phyloP scores from a whole-genome alignment of 2,113 vertebrate species.

The Neodon shergylaensis region DNA sequence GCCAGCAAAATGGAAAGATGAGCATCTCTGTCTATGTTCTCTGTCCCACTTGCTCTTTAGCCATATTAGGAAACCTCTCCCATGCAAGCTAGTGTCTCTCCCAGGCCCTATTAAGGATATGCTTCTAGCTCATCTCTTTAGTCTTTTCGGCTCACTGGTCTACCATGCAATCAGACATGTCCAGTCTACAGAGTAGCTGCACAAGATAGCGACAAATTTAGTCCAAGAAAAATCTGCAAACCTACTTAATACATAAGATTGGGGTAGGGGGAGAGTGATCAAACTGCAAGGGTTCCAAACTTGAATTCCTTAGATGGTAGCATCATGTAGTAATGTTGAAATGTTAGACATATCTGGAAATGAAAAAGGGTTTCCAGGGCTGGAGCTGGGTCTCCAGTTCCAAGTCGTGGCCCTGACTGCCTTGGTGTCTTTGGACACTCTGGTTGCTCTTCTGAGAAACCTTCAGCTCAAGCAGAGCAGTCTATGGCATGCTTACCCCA shows the following conservation, averaged over 20 bases:
- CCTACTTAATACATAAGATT: not conserved
- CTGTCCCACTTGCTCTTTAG: not conserved
- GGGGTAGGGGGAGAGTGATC: not conserved
- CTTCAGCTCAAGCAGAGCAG: fast-evolving
- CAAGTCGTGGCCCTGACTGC: fast-evolving
- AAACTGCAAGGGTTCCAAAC: not conserved
- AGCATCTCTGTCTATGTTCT: too few relatives aligned
- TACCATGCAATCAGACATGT: not conserved
- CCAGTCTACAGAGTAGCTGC: not conserved
- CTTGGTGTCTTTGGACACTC: too few relatives aligned
- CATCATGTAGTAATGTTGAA: not conserved
- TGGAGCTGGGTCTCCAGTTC: too few relatives aligned
- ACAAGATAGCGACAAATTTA: too few relatives aligned
- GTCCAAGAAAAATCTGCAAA: not conserved
- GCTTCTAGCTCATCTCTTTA: fast-evolving
- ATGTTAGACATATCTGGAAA: not conserved
- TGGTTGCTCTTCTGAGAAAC: fast-evolving
- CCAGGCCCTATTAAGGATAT: fast-evolving
- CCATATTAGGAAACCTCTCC: not conserved
- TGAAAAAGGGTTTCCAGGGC: not conserved
- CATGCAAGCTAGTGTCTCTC: not conserved
- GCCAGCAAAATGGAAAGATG: too few relatives aligned
- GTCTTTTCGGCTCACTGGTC: not conserved
- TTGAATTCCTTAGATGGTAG: not conserved
- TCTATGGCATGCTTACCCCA: not conserved